Evolutionary conservation across 92 coral and sea anemone species (phyloP), one percentile per base, ranked within the genome.

Genomic region (Porites rus): DNA sequence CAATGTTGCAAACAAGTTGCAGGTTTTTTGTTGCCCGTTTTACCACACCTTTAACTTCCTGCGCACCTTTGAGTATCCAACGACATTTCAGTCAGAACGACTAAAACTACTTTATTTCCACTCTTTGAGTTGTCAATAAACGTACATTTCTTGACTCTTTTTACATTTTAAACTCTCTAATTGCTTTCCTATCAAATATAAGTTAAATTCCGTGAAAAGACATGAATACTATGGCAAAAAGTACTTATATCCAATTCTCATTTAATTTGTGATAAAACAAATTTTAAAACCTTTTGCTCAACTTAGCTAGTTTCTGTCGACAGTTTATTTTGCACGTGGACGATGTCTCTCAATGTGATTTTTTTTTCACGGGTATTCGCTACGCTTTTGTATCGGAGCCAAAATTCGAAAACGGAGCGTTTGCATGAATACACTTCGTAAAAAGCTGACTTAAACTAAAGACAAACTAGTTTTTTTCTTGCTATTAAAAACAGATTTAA

Each of bases 91-190:
- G 46, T 4, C 46, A 38, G 46, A 38, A 50, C 76, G 20, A 20
- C 31, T 76, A 43, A 10, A 58, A 76, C 58, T 58, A 56, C 80
- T 76, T 76, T 76, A 76, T 25, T 76, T 76, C 21, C 51, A 58
- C 67, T 24, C 16, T 75, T 22, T 67, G 61, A 56, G 11, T 56
- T 56, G 13, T 14, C 61, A 8, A 14, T 56, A 56, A 56, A 56
- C 61, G 50, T 50, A 50, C 76, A 72, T 59, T 52, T 51, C 18
- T 10, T 8, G 13, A 51, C 61, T 16, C 14, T 19, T 10, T n/a
- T 24, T 66, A 66, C 64, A 74, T 51, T 51, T 66, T 14, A 65
- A 68, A 51, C 51, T 7, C 20, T 38, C 63, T 28, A 78, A 50
- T 65, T 67, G 53, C 14, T 46, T 66, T 67, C 72, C 53, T 38